A percentile compares a stretch with the other conserved stretches of the same genome.
These are phyloP conservation scores for Seriola rivoliana DNA, from an alignment of 2,113 vertebrate genomes.

Conservation along the genomic window DNA sequence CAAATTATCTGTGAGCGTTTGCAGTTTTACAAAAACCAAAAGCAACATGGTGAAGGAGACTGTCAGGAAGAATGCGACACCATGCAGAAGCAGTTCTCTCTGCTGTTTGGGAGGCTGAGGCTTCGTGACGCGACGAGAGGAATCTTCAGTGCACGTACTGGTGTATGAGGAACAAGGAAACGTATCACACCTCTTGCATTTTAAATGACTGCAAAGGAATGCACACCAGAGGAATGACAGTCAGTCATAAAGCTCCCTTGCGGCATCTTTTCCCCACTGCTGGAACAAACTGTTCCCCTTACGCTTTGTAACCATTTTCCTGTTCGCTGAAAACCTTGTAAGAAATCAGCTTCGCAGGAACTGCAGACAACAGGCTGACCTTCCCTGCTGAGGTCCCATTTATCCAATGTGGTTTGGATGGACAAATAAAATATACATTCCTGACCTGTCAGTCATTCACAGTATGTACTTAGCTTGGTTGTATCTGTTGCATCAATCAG, in stretches of 20 bases:
- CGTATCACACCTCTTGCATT: conserved; percentile 19
- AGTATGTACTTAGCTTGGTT: neutral
- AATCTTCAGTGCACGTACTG: neutral
- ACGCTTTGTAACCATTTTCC: neutral
- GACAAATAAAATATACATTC: neutral
- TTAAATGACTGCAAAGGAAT: conserved; percentile 38
- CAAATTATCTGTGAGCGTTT: neutral
- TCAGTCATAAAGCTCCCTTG: conserved; percentile 2
- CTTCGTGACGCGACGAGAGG: neutral
- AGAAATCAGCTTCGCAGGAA: neutral
- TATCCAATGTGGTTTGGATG: neutral
- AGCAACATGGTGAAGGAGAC: neutral
- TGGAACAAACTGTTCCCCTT: conserved; percentile 8
- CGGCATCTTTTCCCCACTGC: conserved; percentile 7
- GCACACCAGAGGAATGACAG: conserved; percentile 9
- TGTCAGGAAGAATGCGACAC: neutral
- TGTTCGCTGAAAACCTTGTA: neutral
- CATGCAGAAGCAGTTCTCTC: neutral
- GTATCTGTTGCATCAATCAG: neutral
- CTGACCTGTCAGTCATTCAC: neutral
- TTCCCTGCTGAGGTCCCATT: neutral
- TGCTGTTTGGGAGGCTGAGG: neutral
- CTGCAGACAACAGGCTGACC: neutral
- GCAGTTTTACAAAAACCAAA: neutral
- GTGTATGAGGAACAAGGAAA: neutral